Percentiles rank a stretch among this genome's conserved stretches.
phyloP scores from a whole-genome alignment of 2,888 invertebrate genomes.

The Odontocerum albicorne region DNA sequence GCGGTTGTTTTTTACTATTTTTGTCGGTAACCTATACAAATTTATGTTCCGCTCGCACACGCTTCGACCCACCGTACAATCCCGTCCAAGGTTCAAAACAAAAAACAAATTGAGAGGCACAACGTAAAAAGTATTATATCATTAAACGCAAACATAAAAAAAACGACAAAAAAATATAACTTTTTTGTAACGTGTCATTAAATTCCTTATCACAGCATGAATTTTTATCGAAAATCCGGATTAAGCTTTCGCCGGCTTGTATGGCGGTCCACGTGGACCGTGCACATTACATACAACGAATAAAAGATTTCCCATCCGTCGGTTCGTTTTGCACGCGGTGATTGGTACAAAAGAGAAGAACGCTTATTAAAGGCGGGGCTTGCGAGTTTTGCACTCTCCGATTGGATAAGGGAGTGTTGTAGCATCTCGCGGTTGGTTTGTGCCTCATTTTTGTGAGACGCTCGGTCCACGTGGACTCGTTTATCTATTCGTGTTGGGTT shows the following conservation, averaged over 20 bases:
- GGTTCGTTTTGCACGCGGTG: slow-evolving; percentile 32
- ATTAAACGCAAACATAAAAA: background rate
- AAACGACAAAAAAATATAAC: background rate
- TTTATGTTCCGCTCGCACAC: slow-evolving; percentile 36
- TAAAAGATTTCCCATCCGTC: slow-evolving; percentile 39
- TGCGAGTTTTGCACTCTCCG: slow-evolving; percentile 47
- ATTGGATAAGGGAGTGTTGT: slow-evolving; percentile 45
- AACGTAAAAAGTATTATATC: slow-evolving; percentile 2
- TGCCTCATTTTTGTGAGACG: slow-evolving; percentile 59
- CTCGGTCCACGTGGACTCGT: slow-evolving; percentile 60
- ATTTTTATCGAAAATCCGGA: background rate
- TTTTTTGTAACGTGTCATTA: slow-evolving; percentile 6
- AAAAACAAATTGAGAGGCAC: background rate
- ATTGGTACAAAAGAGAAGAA: slow-evolving; percentile 50
- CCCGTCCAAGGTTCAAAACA: slow-evolving; percentile 1
- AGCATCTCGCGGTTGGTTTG: slow-evolving; percentile 46
- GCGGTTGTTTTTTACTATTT: slow-evolving; percentile 32
- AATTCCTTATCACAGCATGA: background rate
- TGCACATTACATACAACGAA: slow-evolving; percentile 29
- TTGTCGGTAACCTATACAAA: slow-evolving; percentile 36
- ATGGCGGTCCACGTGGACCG: slow-evolving; percentile 40
- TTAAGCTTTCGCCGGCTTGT: slow-evolving; percentile 34
- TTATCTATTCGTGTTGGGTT: slow-evolving; percentile 53
- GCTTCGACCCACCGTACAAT: slow-evolving; percentile 34
- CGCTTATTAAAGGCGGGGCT: slow-evolving; percentile 62